phyloP scores from a whole-genome alignment of 2,888 invertebrate species.

The Capitulum mitella region DNA sequence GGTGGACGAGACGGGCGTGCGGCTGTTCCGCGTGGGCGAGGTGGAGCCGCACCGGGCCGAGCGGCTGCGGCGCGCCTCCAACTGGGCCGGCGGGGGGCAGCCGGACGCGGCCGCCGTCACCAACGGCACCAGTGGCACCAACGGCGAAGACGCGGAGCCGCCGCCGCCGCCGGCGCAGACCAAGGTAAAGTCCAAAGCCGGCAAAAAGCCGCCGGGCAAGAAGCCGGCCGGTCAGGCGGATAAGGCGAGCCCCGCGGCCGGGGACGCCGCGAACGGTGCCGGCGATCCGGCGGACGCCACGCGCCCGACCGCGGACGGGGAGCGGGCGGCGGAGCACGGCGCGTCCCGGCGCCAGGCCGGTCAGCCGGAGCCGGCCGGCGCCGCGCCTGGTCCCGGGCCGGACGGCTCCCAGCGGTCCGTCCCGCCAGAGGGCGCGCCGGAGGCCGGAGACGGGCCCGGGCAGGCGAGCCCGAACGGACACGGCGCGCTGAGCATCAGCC shows the following conservation, averaged over 20 bases:
- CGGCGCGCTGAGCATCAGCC: neutral
- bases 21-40: conserved; percentile 65
- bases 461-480: too few species aligned
- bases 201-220: neutral
- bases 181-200: neutral
- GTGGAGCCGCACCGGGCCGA: conserved; percentile 52
- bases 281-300: too few species aligned
- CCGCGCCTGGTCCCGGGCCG: too few species aligned
- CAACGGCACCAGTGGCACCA: neutral
- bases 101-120: neutral
- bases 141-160: neutral
- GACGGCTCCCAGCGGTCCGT: too few species aligned
- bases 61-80: neutral
- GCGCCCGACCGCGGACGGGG: too few species aligned
- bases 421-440: too few species aligned
- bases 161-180: neutral
- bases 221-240: neutral
- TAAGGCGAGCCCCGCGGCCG: too few species aligned
- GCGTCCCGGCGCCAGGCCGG: too few species aligned
- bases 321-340: too few species aligned
- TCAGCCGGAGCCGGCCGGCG: too few species aligned
- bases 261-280: too few species aligned
- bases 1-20: conserved; percentile 66
- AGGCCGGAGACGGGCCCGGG: too few species aligned
- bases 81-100: conserved; percentile 7